phyloP scores from a whole-genome alignment of 2,113 vertebrate species.

The Athene cunicularia region DNA sequence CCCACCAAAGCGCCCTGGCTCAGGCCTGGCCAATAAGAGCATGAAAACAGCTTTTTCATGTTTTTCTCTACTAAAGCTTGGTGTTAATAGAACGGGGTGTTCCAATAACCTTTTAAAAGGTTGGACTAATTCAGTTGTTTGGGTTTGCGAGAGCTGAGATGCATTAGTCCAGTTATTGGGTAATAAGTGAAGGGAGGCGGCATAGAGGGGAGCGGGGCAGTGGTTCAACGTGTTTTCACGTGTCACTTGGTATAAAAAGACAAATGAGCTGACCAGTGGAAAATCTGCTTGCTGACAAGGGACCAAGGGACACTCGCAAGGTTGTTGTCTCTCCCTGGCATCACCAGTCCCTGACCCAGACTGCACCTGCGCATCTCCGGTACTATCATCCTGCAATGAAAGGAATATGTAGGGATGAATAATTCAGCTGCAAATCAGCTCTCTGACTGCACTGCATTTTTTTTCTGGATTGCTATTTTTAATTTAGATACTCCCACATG shows the following conservation, averaged over 20 bases:
- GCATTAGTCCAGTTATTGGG: background rate
- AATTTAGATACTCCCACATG: slow-evolving; percentile 42
- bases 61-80: background rate
- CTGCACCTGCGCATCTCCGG: background rate
- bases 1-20: background rate
- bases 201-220: fast-evolving
- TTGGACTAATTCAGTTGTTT: background rate
- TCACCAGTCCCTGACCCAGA: background rate
- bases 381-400: background rate
- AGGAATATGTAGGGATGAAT: slow-evolving; percentile 12
- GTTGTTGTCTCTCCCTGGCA: background rate
- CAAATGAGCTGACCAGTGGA: background rate
- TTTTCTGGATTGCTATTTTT: slow-evolving; percentile 42
- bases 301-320: background rate
- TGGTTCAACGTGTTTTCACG: background rate
- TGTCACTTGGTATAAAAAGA: background rate
- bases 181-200: fast-evolving
- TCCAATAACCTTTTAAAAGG: background rate
- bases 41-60: background rate
- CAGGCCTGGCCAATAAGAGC: background rate
- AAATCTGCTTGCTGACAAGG: background rate
- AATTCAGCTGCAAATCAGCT: slow-evolving; percentile 39
- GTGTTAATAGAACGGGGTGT: background rate
- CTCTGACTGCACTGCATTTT: background rate
- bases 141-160: background rate